phyloP scores from a whole-genome alignment of 2,113 vertebrate species.

The Lophius piscatorius region DNA sequence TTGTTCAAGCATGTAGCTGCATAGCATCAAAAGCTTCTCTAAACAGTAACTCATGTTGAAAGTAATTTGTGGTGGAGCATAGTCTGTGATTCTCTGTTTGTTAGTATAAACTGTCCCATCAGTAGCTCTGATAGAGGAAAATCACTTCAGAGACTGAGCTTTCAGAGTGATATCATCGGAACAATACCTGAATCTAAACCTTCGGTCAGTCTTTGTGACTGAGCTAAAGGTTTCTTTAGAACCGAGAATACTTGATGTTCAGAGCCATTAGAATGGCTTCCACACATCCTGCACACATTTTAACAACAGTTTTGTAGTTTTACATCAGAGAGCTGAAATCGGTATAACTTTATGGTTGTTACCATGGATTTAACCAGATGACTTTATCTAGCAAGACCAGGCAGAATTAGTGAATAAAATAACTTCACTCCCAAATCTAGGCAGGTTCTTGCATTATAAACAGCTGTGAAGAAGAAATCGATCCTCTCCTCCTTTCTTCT shows the following conservation, averaged over 20 bases:
- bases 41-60: slow-evolving; percentile 68
- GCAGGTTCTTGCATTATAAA: too few relatives aligned
- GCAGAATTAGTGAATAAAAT: neutral
- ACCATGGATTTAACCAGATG: neutral
- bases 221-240: neutral
- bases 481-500: too few relatives aligned
- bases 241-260: neutral
- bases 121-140: slow-evolving; percentile 39
- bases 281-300: slow-evolving; percentile 6
- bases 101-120: slow-evolving; percentile 52
- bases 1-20: slow-evolving; percentile 70
- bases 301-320: slow-evolving; percentile 14
- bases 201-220: neutral
- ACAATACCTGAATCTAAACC: neutral
- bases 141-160: slow-evolving; percentile 28
- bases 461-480: too few relatives aligned
- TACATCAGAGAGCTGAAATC: slow-evolving; percentile 8
- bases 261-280: neutral
- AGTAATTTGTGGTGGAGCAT: slow-evolving; percentile 55
- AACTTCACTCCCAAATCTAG: neutral
- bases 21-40: slow-evolving; percentile 58
- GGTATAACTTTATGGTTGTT: slow-evolving; percentile 7
- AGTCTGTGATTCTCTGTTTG: slow-evolving; percentile 61
- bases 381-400: neutral
- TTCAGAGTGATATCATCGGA: neutral